Conservation (phyloP, 92 coral and sea anemone genomes). For the Scolanthus callimorphus region DNA sequence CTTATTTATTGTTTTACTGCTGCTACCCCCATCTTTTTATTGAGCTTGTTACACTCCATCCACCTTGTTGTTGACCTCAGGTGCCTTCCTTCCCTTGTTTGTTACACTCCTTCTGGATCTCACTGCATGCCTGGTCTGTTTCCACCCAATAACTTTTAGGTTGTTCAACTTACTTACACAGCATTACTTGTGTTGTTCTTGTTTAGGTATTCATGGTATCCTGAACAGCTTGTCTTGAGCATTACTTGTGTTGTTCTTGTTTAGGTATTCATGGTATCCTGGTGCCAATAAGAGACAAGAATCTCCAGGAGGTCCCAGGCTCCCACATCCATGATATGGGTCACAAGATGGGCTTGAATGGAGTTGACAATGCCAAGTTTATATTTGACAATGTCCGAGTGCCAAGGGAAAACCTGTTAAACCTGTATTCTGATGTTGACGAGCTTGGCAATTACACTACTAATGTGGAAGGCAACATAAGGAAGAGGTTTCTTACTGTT, state of each 20-base stretch:
- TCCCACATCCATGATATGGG: slow-evolving; percentile 88
- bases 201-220: slow-evolving; percentile 79
- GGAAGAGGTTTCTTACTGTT: slow-evolving; percentile 79
- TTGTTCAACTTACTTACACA: too few relatives aligned
- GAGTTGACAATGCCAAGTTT: slow-evolving; percentile 92
- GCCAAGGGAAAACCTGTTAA: slow-evolving; percentile 83
- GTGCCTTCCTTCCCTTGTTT: too few relatives aligned
- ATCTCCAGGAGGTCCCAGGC: slow-evolving; percentile 72
- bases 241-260: too few relatives aligned
- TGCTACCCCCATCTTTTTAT: too few relatives aligned
- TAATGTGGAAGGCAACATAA: slow-evolving; percentile 57
- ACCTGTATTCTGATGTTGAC: slow-evolving; percentile 78
- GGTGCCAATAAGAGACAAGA: slow-evolving; percentile 82
- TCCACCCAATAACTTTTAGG: too few relatives aligned
- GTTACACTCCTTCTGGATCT: too few relatives aligned
- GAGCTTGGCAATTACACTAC: slow-evolving; percentile 76
- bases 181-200: too few relatives aligned
- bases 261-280: slow-evolving; percentile 85
- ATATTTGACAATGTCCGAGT: slow-evolving; percentile 81
- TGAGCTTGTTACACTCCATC: too few relatives aligned
- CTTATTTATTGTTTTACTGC: too few relatives aligned
- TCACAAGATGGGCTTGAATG: slow-evolving; percentile 89
- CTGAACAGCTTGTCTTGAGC: too few relatives aligned
- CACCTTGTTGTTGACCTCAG: too few relatives aligned
- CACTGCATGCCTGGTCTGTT: too few relatives aligned